Evolutionary conservation across 2,888 invertebrate species (phyloP).

Genomic region (Idaea straminata): DNA sequence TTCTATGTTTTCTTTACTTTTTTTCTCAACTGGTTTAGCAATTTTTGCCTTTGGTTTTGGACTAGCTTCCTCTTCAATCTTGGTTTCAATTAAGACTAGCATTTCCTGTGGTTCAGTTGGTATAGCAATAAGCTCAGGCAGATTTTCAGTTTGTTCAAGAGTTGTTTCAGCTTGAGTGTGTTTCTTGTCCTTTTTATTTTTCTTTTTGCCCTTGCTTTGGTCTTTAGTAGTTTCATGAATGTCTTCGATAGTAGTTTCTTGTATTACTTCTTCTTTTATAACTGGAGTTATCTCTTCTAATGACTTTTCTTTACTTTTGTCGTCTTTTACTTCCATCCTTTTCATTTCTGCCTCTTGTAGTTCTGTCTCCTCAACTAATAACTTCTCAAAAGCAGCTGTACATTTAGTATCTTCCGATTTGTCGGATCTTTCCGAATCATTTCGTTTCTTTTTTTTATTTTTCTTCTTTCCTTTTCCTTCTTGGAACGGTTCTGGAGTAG

Average conservation of each 20-base stretch:
- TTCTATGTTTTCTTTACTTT: slow-evolving; percentile 41
- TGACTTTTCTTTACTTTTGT: slow-evolving; percentile 11
- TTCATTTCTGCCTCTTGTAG: slow-evolving; percentile 16
- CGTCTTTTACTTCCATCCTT: slow-evolving; percentile 17
- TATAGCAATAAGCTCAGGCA: slow-evolving; percentile 8
- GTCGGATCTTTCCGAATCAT: slow-evolving; percentile 62
- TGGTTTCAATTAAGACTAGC: slow-evolving; percentile 7
- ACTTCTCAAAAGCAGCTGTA: slow-evolving; percentile 54
- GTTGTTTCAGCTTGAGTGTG: slow-evolving; percentile 23
- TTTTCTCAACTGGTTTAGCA: slow-evolving; percentile 64
- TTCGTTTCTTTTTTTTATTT: slow-evolving; percentile 65
- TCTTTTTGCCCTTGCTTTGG: slow-evolving; percentile 36
- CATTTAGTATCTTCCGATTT: slow-evolving; percentile 50
- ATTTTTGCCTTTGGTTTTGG: slow-evolving; percentile 57
- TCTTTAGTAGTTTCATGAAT: slow-evolving; percentile 8
- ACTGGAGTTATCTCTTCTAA: slow-evolving; percentile 3
- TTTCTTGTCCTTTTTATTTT: slow-evolving; percentile 41
- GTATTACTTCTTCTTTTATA: neutral
- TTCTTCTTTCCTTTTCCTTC: slow-evolving; percentile 58
- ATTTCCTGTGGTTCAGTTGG: slow-evolving; percentile 13
- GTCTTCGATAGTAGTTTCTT: slow-evolving; percentile 2
- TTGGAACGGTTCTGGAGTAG: slow-evolving; percentile 26
- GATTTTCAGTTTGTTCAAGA: slow-evolving; percentile 7
- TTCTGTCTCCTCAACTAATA: slow-evolving; percentile 40
- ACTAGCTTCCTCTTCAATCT: slow-evolving; percentile 28